Evolutionary conservation across 2,797 vertebrate genomes (phyloP).

Genomic region (Craterocephalus amniculus): DNA sequence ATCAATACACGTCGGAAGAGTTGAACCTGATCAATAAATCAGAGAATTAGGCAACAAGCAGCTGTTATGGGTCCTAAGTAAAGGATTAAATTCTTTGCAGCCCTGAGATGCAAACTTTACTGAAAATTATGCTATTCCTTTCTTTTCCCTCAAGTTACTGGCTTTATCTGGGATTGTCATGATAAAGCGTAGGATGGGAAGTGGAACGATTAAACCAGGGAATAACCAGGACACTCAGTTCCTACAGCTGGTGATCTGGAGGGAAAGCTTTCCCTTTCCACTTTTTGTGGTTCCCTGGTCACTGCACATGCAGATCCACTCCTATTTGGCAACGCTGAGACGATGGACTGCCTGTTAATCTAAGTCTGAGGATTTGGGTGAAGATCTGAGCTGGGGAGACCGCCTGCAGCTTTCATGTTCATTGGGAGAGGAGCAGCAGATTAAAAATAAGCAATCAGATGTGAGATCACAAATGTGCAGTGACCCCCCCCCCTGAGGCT

Average conservation of each 20-base stretch:
- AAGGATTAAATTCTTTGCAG: too few relatives aligned
- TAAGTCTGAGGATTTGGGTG: slow-evolving; percentile 29
- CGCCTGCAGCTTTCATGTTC: slow-evolving; percentile 43
- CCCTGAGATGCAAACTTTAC: too few relatives aligned
- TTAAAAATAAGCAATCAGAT: slow-evolving; percentile 50
- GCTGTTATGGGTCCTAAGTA: too few relatives aligned
- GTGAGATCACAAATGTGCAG: slow-evolving; percentile 13
- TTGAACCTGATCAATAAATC: too few relatives aligned
- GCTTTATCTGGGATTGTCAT: too few relatives aligned
- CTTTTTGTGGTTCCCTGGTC: not conserved
- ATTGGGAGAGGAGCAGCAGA: slow-evolving; percentile 49
- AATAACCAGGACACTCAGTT: not conserved
- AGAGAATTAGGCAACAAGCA: too few relatives aligned
- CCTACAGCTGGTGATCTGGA: not conserved
- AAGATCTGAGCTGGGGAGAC: slow-evolving; percentile 37
- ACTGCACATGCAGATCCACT: not conserved
- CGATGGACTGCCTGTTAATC: slow-evolving; percentile 25
- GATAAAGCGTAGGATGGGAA: too few relatives aligned
- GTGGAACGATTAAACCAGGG: not conserved
- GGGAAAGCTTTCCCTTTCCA: not conserved
- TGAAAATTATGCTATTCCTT: too few relatives aligned
- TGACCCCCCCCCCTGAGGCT: not conserved
- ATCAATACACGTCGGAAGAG: too few relatives aligned
- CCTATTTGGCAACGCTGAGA: not conserved
- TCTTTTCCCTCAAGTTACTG: too few relatives aligned